A percentile compares a stretch with the other conserved stretches of the same genome.
These are phyloP conservation scores for Brachionus koreanus DNA, from an alignment of 1,140 invertebrate species.

Conservation along the genomic window DNA sequence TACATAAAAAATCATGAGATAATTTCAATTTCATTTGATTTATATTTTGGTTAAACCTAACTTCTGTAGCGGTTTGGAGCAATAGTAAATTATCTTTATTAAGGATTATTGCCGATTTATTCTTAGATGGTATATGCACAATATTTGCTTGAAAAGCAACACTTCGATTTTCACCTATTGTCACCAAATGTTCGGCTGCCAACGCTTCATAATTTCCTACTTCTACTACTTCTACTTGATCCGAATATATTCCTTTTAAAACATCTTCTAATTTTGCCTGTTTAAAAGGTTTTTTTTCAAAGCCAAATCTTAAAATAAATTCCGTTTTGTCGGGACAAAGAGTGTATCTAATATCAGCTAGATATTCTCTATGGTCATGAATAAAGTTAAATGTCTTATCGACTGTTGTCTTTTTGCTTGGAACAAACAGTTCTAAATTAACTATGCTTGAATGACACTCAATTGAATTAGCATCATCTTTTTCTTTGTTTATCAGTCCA, in stretches of 20 bases:
- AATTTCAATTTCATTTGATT: neutral
- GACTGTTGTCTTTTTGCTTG: neutral
- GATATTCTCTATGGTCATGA: neutral
- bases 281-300: neutral
- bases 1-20: neutral
- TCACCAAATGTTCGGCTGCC: neutral
- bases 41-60: too few species aligned
- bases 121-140: neutral
- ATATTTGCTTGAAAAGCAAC: neutral
- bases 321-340: neutral
- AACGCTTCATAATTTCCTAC: neutral
- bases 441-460: neutral
- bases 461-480: neutral
- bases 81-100: neutral
- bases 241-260: neutral
- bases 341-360: neutral
- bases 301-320: neutral
- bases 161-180: neutral
- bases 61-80: too few species aligned
- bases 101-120: neutral
- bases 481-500: neutral
- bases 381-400: neutral
- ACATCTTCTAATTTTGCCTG: neutral
- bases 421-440: neutral
- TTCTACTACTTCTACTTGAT: neutral